Percentiles rank a stretch among this genome's conserved stretches.
phyloP scores from a whole-genome alignment of 30 jellyfish, hydroid and myxozoan species.

The Clytia hemisphaerica region DNA sequence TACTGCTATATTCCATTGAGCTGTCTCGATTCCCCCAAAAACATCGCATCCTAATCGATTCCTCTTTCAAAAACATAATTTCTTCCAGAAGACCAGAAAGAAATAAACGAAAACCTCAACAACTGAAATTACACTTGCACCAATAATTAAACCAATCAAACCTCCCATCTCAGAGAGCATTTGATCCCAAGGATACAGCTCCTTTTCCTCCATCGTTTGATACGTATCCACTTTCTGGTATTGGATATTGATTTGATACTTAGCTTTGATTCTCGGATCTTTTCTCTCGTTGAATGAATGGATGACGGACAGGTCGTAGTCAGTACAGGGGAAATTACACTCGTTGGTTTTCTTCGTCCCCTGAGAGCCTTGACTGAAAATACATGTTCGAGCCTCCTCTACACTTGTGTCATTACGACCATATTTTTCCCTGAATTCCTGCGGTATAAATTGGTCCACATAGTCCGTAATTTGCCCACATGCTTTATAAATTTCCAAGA shows the following conservation, averaged over 20 bases:
- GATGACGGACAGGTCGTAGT: background rate
- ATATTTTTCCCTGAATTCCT: background rate
- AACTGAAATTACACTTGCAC: background rate
- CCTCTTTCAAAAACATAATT: too few relatives aligned
- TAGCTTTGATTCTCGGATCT: too few relatives aligned
- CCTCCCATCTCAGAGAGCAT: slow-evolving; percentile 14
- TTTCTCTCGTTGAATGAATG: background rate
- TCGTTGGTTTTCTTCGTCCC: background rate
- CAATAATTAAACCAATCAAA: background rate
- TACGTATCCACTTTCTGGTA: slow-evolving; percentile 9
- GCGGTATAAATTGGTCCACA: background rate
- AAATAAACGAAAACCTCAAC: slow-evolving; percentile 1
- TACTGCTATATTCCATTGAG: too few relatives aligned
- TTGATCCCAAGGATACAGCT: slow-evolving; percentile 16
- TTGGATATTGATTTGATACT: slow-evolving; percentile 2
- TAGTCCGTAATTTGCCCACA: slow-evolving; percentile 8
- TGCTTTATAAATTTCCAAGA: background rate
- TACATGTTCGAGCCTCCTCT: background rate
- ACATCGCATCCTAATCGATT: too few relatives aligned
- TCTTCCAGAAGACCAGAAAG: background rate
- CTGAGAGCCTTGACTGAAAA: background rate
- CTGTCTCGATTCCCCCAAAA: too few relatives aligned
- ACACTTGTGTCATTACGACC: slow-evolving; percentile 1
- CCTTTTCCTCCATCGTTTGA: slow-evolving; percentile 10
- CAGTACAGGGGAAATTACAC: slow-evolving; percentile 2